phyloP scores from a whole-genome alignment of 2,797 vertebrate species.

The Neomorphus geoffroyi region DNA sequence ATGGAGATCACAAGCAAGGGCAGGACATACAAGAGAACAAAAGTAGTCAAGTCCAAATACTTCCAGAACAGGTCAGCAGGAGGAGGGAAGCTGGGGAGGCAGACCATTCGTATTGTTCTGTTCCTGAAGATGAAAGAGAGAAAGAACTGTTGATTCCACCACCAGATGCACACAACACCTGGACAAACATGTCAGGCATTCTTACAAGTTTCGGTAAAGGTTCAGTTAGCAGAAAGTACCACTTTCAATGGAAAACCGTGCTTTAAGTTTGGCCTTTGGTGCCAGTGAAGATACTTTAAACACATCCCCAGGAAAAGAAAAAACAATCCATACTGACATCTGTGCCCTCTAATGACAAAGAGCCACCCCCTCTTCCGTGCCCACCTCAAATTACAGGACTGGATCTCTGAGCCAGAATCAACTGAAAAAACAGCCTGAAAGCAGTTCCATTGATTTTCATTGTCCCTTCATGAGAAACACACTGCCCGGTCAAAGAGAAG shows the following conservation, averaged over 20 bases:
- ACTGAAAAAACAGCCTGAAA: not conserved
- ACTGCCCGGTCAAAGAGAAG: not conserved
- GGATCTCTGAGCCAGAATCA: not conserved
- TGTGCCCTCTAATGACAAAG: rapidly evolving
- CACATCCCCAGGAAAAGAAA: not conserved
- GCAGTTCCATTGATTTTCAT: not conserved
- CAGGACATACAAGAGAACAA: slow-evolving; percentile 76
- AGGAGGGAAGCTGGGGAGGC: slow-evolving; percentile 76
- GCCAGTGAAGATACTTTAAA: not conserved
- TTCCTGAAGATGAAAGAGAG: slow-evolving; percentile 65
- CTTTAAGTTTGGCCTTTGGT: not conserved
- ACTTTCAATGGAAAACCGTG: not conserved
- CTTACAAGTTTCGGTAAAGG: not conserved
- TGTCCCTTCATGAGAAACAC: not conserved
- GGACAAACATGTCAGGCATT: not conserved
- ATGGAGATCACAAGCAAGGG: slow-evolving; percentile 75
- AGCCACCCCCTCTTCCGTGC: not conserved
- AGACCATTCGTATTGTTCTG: slow-evolving; percentile 70
- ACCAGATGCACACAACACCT: not conserved
- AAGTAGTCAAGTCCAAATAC: slow-evolving; percentile 77
- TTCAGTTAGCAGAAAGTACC: not conserved
- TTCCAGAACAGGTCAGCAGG: slow-evolving; percentile 79
- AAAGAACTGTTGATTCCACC: not conserved
- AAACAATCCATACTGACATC: not conserved
- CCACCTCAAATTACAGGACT: not conserved